phyloP scores from a whole-genome alignment of 2,797 vertebrate genomes.

The Chelmon rostratus region DNA sequence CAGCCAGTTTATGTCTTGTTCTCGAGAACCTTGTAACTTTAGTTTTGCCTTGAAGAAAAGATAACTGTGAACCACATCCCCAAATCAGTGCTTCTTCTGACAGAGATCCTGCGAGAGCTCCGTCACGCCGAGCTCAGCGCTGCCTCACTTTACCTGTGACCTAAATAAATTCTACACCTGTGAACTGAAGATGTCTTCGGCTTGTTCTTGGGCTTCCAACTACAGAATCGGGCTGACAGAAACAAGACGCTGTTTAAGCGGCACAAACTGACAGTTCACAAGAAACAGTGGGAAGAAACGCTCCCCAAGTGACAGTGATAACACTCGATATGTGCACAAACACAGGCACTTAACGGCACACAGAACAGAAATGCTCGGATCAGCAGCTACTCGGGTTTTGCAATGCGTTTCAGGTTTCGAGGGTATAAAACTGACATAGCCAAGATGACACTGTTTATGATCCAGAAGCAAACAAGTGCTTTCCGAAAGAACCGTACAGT shows the following conservation, averaged over 20 bases:
- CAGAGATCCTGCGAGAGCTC: too few relatives aligned
- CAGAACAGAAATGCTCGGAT: not conserved
- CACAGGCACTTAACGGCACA: not conserved
- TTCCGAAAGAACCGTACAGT: not conserved
- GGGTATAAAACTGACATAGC: not conserved
- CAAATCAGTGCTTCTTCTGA: too few relatives aligned
- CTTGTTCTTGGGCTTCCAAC: too few relatives aligned
- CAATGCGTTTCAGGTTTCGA: not conserved
- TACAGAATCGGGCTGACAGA: too few relatives aligned
- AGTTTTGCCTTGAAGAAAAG: too few relatives aligned
- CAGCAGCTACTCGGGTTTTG: not conserved
- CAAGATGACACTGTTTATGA: not conserved
- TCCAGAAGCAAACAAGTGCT: not conserved
- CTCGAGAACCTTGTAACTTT: too few relatives aligned
- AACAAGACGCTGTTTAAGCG: not conserved
- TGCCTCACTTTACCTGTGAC: too few relatives aligned
- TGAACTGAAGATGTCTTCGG: too few relatives aligned
- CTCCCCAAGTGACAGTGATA: not conserved
- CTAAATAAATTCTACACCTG: too few relatives aligned
- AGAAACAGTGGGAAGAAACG: not conserved
- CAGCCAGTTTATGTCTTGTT: too few relatives aligned
- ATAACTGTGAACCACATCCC: too few relatives aligned
- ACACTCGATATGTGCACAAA: not conserved
- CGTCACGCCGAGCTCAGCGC: too few relatives aligned
- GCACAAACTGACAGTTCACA: not conserved